A percentile compares a stretch with the other conserved stretches of the same genome.
Evolutionary conservation across 2,113 vertebrate species (phyloP).

Genomic region (Eidolon helvum): DNA sequence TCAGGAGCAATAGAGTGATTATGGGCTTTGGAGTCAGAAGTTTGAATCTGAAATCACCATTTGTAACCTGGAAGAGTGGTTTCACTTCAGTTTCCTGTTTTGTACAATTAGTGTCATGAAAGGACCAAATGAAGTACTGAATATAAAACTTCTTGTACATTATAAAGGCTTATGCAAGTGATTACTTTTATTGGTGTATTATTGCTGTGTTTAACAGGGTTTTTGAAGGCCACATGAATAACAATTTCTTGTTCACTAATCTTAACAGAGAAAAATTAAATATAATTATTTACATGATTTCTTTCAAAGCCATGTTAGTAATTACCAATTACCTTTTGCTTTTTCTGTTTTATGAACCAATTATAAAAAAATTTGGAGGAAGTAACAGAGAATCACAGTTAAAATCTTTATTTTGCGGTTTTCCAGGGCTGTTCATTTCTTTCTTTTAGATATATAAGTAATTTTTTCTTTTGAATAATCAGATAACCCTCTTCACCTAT

Average conservation of each 20-base stretch:
- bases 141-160: neutral
- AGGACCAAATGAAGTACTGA: neutral
- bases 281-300: neutral
- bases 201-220: neutral
- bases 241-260: neutral
- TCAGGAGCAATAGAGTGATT: neutral
- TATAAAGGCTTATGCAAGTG: neutral
- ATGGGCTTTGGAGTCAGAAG: neutral
- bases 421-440: neutral
- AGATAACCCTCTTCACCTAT: neutral
- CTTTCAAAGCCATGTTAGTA: neutral
- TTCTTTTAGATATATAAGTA: neutral
- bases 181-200: neutral
- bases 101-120: neutral
- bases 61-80: neutral
- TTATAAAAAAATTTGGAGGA: neutral
- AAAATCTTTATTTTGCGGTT: neutral
- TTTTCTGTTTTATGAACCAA: neutral
- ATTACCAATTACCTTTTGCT: neutral
- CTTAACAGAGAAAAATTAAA: conserved; percentile 20
- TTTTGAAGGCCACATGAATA: neutral
- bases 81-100: neutral
- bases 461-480: neutral
- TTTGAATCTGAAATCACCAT: neutral
- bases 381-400: neutral